Evolutionary conservation across 2,113 vertebrate species (phyloP), one percentile per base, ranked within the genome.

Genomic region (Machaerirhynchus nigripectus): DNA sequence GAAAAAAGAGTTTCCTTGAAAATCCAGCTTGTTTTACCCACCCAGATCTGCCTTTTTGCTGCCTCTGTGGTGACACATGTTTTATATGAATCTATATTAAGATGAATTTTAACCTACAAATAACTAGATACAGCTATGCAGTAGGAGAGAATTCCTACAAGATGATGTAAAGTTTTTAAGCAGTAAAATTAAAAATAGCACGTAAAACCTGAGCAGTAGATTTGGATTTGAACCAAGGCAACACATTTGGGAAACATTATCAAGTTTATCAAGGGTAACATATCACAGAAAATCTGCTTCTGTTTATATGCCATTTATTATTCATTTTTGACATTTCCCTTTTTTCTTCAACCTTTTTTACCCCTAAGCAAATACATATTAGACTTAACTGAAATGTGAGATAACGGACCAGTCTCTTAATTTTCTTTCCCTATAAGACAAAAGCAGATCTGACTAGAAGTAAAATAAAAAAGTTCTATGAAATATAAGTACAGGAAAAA

Each of bases 211-310:
- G 95, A 85, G 96, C 84, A 80, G 90, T 96, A 96, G 81, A 86
- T 88, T 97, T 98, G 98, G 98, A 97, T 96, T 93, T 92, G 61
- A 80, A 96, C 96, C 97, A 98, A 97, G 87, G 94, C 88, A 65
- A 97, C 94, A 98, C 98, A 98, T 98, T 98, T 98, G 98, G 98
- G 98, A 98, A 97, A 97, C 97, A 98, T 98, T 98, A 98, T 96
- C 96, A 93, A 97, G 97, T 98, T 98, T 98, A 98, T 98, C 97
- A 63, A 94, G 64, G 95, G 97, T 97, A 98, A 97, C 97, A 81
- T 98, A 98, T 98, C 97, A 90, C 95, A 97, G 97, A 98, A 98
- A 98, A 98, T 98, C 98, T 98, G 98, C 98, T 98, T 98, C 98
- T 98, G 98, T 98, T 98, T 98, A 98, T 98, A 97, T n/a, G 85